Conservation (phyloP, 2,113 vertebrate genomes). For the Alosa alosa region DNA sequence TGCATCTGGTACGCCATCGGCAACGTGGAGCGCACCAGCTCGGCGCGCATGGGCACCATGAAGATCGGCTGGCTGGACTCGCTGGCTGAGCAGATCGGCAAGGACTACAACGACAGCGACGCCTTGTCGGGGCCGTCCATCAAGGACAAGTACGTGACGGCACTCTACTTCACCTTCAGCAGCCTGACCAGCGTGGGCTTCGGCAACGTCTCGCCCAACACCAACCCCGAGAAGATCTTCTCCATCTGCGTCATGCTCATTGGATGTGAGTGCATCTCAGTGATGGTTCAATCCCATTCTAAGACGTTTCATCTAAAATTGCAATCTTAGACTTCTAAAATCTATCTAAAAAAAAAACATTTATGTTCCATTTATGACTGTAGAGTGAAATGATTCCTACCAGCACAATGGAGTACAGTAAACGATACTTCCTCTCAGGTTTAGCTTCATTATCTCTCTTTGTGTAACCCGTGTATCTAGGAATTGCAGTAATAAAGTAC, state of each 20-base stretch:
- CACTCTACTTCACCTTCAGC: constrained; percentile 99
- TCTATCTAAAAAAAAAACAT: not conserved
- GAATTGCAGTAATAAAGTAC: not conserved
- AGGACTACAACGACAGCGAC: constrained; percentile 87
- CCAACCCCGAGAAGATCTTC: constrained; percentile 99
- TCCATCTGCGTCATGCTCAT: constrained; percentile 99
- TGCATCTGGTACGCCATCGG: constrained; percentile 97
- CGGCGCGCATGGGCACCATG: constrained; percentile 71
- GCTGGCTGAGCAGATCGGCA: constrained; percentile 91
- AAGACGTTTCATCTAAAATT: not conserved
- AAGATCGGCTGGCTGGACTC: constrained; percentile 98
- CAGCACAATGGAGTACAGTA: not conserved
- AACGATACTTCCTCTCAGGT: not conserved
- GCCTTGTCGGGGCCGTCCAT: constrained; percentile 83
- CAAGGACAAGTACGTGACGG: constrained; percentile 97
- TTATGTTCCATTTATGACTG: not conserved
- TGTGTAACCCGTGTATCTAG: not conserved
- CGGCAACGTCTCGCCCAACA: constrained; percentile 95
- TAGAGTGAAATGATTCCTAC: not conserved
- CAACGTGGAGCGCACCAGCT: constrained; percentile 86
- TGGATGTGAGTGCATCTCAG: constrained; percentile 84
- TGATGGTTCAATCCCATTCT: not conserved
- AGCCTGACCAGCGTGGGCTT: constrained; percentile 98
- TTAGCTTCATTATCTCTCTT: not conserved
- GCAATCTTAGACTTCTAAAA: too few relatives aligned